Percentiles rank a stretch among this genome's conserved stretches.
These are phyloP conservation scores for Scophthalmus maximus DNA, from an alignment of 2,113 vertebrate genomes.

Conservation along the genomic window DNA sequence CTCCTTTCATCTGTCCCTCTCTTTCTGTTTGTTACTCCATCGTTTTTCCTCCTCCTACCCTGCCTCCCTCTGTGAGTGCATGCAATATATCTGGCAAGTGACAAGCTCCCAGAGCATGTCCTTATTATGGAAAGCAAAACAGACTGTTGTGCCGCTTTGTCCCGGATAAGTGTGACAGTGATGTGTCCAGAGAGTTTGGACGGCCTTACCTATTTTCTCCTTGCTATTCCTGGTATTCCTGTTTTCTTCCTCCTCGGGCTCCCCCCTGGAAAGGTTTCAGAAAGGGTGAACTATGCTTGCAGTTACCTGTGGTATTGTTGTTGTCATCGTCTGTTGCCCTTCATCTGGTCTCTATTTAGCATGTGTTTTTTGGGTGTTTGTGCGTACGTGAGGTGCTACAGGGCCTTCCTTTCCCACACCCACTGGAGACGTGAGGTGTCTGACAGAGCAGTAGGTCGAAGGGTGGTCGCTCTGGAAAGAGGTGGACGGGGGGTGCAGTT, in stretches of 20 bases:
- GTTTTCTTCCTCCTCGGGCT: slow-evolving; percentile 63
- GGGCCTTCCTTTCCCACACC: slow-evolving; percentile 57
- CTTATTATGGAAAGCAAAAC: slow-evolving; percentile 49
- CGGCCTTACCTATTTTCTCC: slow-evolving; percentile 63
- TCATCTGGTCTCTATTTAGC: slow-evolving; percentile 55
- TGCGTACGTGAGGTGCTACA: slow-evolving; percentile 21
- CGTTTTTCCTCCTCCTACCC: slow-evolving; percentile 36
- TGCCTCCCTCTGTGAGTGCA: slow-evolving; percentile 24
- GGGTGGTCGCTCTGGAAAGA: slow-evolving; percentile 17
- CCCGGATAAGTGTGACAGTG: slow-evolving; percentile 38
- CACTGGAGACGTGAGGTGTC: slow-evolving; percentile 21
- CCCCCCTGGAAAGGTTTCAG: slow-evolving; percentile 71
- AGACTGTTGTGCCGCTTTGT: slow-evolving; percentile 29
- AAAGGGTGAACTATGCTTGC: slow-evolving; percentile 46
- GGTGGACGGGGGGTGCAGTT: slow-evolving; percentile 34
- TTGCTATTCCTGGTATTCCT: slow-evolving; percentile 73
- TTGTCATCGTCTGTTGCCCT: slow-evolving; percentile 62
- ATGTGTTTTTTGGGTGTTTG: slow-evolving; percentile 21
- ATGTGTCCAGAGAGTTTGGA: slow-evolving; percentile 24
- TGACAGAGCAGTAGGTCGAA: slow-evolving; percentile 36
- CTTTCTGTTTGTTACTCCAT: slow-evolving; percentile 29
- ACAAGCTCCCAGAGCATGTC: slow-evolving; percentile 30
- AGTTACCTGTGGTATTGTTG: slow-evolving; percentile 34
- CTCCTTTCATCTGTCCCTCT: slow-evolving; percentile 52
- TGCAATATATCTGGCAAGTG: slow-evolving; percentile 44